These are phyloP conservation scores for Octodon degus DNA, from an alignment of 2,113 vertebrate species.

Conservation along the genomic window DNA sequence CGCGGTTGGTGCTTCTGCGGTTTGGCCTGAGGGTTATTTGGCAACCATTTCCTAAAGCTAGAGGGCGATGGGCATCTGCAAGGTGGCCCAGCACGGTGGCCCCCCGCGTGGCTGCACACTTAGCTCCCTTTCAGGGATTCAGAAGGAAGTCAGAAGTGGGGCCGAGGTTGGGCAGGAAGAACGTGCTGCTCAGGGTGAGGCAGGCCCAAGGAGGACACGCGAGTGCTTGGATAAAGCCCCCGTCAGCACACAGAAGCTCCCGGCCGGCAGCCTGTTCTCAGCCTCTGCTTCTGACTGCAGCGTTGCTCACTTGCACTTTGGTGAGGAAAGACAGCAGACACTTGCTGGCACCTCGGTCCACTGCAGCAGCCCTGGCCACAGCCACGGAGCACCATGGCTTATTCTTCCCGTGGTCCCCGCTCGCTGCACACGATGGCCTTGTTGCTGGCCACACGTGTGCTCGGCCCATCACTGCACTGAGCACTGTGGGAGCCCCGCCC, in stretches of 20 bases:
- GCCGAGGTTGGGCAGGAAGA: not conserved
- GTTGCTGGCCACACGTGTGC: accelerated
- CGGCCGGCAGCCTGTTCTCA: accelerated
- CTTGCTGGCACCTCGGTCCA: not conserved
- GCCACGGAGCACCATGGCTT: accelerated
- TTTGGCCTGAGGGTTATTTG: not conserved
- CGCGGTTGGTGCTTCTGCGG: accelerated
- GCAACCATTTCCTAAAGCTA: accelerated
- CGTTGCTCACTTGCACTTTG: not conserved
- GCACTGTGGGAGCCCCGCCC: not conserved
- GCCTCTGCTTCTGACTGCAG: not conserved
- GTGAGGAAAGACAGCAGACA: not conserved
- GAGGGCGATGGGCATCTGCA: too few species aligned
- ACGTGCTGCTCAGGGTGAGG: not conserved
- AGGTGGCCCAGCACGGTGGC: not conserved
- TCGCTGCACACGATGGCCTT: accelerated
- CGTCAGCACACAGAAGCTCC: not conserved
- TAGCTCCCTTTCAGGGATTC: not conserved
- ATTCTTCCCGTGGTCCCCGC: accelerated
- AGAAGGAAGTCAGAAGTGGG: not conserved
- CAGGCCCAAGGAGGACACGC: accelerated
- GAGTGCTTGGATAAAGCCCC: too few species aligned
- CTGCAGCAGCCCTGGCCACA: accelerated
- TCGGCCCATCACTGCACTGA: accelerated
- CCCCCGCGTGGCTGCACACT: not conserved